Conservation (phyloP, 1,140 invertebrate genomes). For the Epicauta chinensis region DNA sequence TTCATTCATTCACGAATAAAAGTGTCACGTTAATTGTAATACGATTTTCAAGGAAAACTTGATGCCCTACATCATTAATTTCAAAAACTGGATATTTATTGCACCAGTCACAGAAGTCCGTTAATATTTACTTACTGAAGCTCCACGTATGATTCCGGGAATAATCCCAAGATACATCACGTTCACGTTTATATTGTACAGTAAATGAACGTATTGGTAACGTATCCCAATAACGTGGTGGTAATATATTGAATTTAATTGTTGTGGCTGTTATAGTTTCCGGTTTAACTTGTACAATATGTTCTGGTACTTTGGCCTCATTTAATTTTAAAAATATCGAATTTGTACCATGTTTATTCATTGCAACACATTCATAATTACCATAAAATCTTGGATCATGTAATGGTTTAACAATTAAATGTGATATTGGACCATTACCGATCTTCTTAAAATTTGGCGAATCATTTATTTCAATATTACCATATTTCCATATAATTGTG, state of each 20-base stretch:
- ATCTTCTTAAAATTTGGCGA: constrained; percentile 53
- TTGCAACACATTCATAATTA: constrained; percentile 75
- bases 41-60: too few relatives aligned
- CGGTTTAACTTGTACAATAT: constrained; percentile 53
- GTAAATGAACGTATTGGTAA: constrained; percentile 64
- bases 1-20: too few relatives aligned
- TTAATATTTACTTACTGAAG: constrained; percentile 46
- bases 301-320: constrained; percentile 56
- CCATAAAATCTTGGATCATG: constrained; percentile 57
- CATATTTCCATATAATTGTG: constrained; percentile 75
- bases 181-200: constrained; percentile 67
- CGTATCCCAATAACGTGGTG: constrained; percentile 65
- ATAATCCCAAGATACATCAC: constrained; percentile 59
- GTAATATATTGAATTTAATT: constrained; percentile 68
- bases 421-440: constrained; percentile 62
- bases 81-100: too few relatives aligned
- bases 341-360: constrained; percentile 64
- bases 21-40: too few relatives aligned
- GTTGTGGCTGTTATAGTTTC: constrained; percentile 73
- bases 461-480: constrained; percentile 41
- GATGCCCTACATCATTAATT: too few relatives aligned
- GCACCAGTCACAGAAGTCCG: too few relatives aligned
- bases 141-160: constrained; percentile 70
- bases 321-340: constrained; percentile 62
- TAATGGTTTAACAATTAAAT: constrained; percentile 58